Conservation (phyloP, 2,113 vertebrate species). For the Psammodynastes pulverulentus region DNA sequence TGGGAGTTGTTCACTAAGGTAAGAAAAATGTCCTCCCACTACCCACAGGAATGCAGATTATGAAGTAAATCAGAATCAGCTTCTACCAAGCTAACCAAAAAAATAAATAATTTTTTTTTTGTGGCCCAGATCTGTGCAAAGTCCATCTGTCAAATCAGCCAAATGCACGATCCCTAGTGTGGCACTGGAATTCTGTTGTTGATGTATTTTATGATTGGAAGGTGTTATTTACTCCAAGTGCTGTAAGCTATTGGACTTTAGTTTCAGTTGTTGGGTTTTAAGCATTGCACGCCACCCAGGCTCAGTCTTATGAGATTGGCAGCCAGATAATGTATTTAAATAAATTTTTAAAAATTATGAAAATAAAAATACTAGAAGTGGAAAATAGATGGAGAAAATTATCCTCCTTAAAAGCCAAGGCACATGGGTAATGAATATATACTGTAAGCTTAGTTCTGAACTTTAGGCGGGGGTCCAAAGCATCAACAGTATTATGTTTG, state of each 20-base stretch:
- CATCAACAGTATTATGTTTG: neutral
- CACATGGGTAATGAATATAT: neutral
- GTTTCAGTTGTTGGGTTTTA: neutral
- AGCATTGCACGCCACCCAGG: neutral
- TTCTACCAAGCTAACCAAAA: neutral
- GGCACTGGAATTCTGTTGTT: neutral
- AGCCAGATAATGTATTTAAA: neutral
- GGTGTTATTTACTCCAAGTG: neutral
- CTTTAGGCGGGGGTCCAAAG: neutral
- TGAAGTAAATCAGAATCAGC: neutral
- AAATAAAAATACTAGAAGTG: neutral
- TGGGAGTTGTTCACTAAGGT: neutral
- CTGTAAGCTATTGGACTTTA: neutral
- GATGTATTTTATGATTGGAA: neutral
- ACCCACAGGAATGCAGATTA: neutral
- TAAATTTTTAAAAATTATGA: neutral
- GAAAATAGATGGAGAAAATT: neutral
- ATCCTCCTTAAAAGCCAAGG: neutral
- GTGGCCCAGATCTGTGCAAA: neutral
- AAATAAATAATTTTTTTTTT: too few relatives aligned
- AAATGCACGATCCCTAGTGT: neutral
- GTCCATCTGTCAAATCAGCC: neutral
- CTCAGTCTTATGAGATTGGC: neutral
- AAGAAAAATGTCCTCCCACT: neutral
- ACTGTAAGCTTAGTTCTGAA: neutral